Percentiles rank a stretch among this genome's conserved stretches.
These are phyloP conservation scores for Cryptomyrus ogoouensis DNA, from an alignment of 2,113 vertebrate species.

Conservation along the genomic window DNA sequence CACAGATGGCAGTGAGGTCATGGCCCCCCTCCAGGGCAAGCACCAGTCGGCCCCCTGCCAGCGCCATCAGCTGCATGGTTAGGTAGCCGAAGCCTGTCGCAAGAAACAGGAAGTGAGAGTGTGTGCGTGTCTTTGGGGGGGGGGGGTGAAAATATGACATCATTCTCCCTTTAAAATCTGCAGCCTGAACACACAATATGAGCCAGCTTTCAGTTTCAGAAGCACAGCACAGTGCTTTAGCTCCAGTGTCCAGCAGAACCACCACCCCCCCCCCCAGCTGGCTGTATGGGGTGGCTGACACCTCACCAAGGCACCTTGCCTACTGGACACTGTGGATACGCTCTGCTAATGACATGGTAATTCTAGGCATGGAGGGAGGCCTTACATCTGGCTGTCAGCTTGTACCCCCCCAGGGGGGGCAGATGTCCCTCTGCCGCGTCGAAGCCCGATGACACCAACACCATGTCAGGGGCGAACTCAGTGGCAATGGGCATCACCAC, in stretches of 20 bases:
- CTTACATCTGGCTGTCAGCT: conserved; percentile 71
- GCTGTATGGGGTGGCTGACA: not conserved
- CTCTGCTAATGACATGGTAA: not conserved
- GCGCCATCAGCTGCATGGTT: conserved; percentile 17
- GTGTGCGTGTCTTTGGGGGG: not conserved
- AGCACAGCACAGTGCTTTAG: not conserved
- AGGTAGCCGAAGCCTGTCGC: conserved; percentile 14
- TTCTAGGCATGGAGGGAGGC: conserved; percentile 21
- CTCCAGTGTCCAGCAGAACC: not conserved
- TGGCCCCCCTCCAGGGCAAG: conserved; percentile 19
- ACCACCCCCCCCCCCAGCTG: not conserved
- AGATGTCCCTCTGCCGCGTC: conserved; percentile 68
- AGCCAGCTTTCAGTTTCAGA: conserved; percentile 2
- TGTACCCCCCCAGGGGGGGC: conserved; percentile 69
- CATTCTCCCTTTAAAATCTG: not conserved
- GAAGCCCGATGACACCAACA: conserved; percentile 18
- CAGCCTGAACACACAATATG: not conserved
- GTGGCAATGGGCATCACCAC: conserved; percentile 73
- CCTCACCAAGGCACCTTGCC: not conserved
- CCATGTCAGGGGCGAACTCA: conserved; percentile 60
- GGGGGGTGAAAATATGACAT: not conserved
- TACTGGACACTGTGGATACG: not conserved
- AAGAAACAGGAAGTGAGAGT: not conserved
- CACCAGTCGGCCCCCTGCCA: conserved; percentile 13
- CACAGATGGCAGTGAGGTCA: conserved; percentile 22